Evolutionary conservation across 2,888 invertebrate species (phyloP).

Genomic region (Orthosia incerta): DNA sequence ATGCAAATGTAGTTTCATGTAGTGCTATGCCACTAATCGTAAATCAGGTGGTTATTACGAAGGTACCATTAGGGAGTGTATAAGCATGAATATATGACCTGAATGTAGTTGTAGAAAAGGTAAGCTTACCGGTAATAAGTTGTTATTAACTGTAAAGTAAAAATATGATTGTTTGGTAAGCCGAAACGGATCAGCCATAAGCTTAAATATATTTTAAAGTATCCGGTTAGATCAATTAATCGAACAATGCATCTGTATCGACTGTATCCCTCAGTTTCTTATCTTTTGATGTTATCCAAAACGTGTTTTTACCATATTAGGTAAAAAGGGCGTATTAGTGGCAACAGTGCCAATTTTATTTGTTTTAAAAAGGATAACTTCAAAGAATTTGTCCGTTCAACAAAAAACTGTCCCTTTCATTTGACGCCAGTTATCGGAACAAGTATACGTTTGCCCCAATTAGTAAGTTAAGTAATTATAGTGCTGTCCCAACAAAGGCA

Average conservation of each 20-base stretch:
- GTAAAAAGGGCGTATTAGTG: not conserved
- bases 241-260: constrained; percentile 26
- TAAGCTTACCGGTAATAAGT: too few species aligned
- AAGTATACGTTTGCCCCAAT: constrained; percentile 72
- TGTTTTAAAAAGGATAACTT: constrained; percentile 33
- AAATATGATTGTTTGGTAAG: not conserved
- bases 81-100: constrained; percentile 38
- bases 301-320: constrained; percentile 5
- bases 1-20: constrained; percentile 59
- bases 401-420: constrained; percentile 57
- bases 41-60: constrained; percentile 58
- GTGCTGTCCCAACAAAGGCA: constrained; percentile 72
- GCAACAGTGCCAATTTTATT: constrained; percentile 34
- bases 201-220: too few species aligned
- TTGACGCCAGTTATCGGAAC: constrained; percentile 39
- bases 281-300: constrained; percentile 17
- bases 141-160: not conserved
- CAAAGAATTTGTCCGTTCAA: constrained; percentile 33
- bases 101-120: constrained; percentile 11
- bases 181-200: too few species aligned
- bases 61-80: constrained; percentile 43
- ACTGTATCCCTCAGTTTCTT: constrained; percentile 5
- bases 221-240: constrained; percentile 22
- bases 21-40: constrained; percentile 46
- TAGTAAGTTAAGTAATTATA: constrained; percentile 85